Base-by-base conservation (phyloP, 2,888 invertebrate genomes). In the Conops quadrifasciatus region DNA sequence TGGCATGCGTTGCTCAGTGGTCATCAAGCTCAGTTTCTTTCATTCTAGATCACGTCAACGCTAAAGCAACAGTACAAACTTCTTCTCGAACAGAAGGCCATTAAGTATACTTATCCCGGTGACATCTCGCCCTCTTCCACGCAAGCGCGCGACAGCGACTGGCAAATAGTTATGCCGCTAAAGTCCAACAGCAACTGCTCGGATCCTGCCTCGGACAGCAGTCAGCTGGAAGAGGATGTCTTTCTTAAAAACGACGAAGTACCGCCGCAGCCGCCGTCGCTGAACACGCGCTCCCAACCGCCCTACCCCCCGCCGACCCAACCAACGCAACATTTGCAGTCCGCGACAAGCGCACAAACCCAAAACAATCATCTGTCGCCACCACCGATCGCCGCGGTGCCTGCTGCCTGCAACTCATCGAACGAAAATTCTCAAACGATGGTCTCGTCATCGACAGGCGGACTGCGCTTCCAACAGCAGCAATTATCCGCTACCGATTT, bases 11-110 rank as follows among this genome's bases (percentile, higher is more conserved):
- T 58, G 1, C 9, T 58, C 45, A 58, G 36, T 36, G 9, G 5
- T 36, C 36, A 36, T 36, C 36, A n/a, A n/a, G n/a, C n/a, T n/a
- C n/a, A n/a, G n/a, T 24, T 16, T 53, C 2, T 53, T 56, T 7
- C 21, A 47, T 13, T 65, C 19, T 80, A 95, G 91, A 92, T 96
- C 79, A 92, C 93, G 11, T 90, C 90, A 70, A 88, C 89, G 47
- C 89, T 90, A 75, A 91, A 91, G 49, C 91, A 92, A 75, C 95
- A 96, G 81, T 95, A 94, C 91, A 91, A 93, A 77, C 86, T 96
- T 71, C 86, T 95, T 43, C 86, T 96, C 69, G 95, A 96, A 82
- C 92, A 94, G 80, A 90, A 91, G 76, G 90, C 91, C 2, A 90
- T 89, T 75, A 90, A 91, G 67, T 94, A 93, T 81, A 89, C 91